phyloP scores from a whole-genome alignment of 1,140 invertebrate species.

The Drosophila setifemur region DNA sequence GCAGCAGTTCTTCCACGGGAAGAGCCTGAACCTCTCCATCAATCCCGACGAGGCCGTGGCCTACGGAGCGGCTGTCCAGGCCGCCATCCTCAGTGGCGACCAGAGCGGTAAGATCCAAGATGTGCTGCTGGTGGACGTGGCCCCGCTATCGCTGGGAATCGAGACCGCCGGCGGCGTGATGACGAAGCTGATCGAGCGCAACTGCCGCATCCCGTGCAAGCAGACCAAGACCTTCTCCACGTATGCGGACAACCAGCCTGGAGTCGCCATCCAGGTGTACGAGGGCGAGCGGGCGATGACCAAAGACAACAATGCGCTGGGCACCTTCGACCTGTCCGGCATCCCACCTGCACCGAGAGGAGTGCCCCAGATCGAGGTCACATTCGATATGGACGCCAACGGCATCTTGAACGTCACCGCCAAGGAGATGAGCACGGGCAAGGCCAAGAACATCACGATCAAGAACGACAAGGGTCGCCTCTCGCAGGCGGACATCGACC shows the following conservation, averaged over 20 bases:
- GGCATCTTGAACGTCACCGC: conserved; percentile 86
- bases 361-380: conserved; percentile 89
- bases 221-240: conserved; percentile 86
- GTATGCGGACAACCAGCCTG: conserved; percentile 88
- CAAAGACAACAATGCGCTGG: conserved; percentile 89
- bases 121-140: conserved; percentile 84
- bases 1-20: conserved; percentile 87
- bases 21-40: conserved; percentile 87
- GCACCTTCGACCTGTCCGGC: conserved; percentile 89
- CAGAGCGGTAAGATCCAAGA: conserved; percentile 89
- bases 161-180: conserved; percentile 85
- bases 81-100: conserved; percentile 88
- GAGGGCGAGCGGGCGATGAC: conserved; percentile 89
- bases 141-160: conserved; percentile 84
- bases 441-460: conserved; percentile 89
- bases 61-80: conserved; percentile 89
- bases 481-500: conserved; percentile 90
- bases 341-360: conserved; percentile 92
- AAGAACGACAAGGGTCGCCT: conserved; percentile 92
- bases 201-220: conserved; percentile 86
- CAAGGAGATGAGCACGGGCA: conserved; percentile 84
- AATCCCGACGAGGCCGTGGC: conserved; percentile 92
- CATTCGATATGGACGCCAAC: conserved; percentile 85
- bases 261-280: conserved; percentile 87
- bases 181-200: conserved; percentile 87